Conservation (phyloP, 2,113 vertebrate genomes). For the Gorsachius goisagi region DNA sequence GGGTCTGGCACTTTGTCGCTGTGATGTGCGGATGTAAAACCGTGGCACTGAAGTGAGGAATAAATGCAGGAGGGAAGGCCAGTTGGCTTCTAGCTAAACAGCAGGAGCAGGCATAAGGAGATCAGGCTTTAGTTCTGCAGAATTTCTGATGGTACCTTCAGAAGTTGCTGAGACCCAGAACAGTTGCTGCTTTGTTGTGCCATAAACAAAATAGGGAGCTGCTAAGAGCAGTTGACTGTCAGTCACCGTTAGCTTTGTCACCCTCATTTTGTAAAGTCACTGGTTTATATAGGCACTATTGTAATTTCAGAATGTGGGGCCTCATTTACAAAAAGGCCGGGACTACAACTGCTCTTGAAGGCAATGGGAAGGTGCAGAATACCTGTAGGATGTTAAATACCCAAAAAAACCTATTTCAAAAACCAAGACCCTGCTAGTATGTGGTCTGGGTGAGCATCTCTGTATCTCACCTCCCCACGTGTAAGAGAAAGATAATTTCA, state of each 20-base stretch:
- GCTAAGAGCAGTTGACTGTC: neutral
- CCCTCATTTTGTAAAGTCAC: neutral
- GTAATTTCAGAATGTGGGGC: neutral
- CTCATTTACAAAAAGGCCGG: neutral
- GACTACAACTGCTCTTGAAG: neutral
- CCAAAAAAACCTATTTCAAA: neutral
- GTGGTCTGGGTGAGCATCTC: neutral
- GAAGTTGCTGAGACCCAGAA: neutral
- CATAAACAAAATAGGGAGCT: neutral
- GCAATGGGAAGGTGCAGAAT: neutral
- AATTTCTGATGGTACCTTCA: neutral
- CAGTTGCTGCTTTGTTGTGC: conserved; percentile 4
- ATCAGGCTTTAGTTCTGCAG: neutral
- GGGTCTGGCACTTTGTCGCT: neutral
- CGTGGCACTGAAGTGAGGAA: neutral
- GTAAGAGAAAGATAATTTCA: neutral
- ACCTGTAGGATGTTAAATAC: neutral
- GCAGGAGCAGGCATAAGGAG: neutral
- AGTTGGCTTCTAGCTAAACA: neutral
- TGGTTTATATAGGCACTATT: neutral
- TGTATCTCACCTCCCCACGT: neutral
- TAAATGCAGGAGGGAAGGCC: neutral
- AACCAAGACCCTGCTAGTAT: neutral
- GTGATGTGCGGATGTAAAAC: neutral
- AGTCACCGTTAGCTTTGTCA: neutral